Evolutionary conservation across 2,113 vertebrate genomes (phyloP).

Genomic region (Microtus montanus): DNA sequence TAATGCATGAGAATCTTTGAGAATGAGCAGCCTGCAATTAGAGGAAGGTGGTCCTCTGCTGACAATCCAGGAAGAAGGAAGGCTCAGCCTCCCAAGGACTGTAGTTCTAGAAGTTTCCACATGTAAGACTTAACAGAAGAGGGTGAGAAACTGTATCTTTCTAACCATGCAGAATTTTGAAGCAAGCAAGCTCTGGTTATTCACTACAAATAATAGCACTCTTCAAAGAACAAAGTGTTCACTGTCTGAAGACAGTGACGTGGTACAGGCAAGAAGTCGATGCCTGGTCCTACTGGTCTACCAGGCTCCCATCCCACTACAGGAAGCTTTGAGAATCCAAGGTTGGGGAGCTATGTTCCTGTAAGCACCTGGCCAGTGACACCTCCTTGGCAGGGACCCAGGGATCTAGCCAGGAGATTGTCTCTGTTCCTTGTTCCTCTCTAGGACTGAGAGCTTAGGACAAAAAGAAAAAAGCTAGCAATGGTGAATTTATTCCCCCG

Average conservation of each 20-base stretch:
- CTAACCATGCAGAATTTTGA: neutral
- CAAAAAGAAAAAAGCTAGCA: too few relatives aligned
- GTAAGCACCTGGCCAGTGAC: neutral
- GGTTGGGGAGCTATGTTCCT: neutral
- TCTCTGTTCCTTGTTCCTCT: fast-evolving
- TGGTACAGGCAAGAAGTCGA: neutral
- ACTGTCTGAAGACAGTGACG: neutral
- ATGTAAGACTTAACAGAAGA: neutral
- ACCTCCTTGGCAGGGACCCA: neutral
- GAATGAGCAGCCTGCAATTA: neutral
- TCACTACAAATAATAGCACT: neutral
- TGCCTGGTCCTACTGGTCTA: neutral
- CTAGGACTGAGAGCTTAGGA: neutral
- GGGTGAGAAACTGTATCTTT: neutral
- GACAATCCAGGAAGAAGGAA: neutral
- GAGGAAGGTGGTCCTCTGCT: neutral
- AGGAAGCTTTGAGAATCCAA: neutral
- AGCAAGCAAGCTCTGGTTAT: neutral
- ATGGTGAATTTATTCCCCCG: neutral
- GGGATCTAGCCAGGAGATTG: neutral
- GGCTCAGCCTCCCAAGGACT: neutral
- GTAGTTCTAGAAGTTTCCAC: neutral
- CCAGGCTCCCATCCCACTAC: neutral
- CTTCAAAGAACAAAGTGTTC: constrained; percentile 18
- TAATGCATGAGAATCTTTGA: neutral